Evolutionary conservation across 2,113 vertebrate species (phyloP).

Genomic region (Rhagologus leucostigma): DNA sequence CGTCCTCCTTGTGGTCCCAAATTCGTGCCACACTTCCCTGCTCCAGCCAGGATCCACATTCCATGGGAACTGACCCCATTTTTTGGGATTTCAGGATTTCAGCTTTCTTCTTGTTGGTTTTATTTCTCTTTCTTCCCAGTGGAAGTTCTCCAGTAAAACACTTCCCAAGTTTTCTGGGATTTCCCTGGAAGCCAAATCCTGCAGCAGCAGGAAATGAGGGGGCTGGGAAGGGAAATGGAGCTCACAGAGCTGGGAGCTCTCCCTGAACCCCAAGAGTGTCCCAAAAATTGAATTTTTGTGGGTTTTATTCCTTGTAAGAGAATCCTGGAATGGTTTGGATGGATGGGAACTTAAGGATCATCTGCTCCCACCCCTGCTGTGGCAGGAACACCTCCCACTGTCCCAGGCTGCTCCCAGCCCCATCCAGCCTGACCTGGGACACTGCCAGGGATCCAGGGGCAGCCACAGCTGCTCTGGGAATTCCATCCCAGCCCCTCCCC

Average conservation of each 20-base stretch:
- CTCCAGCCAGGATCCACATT: neutral
- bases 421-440: neutral
- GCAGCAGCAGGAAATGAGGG: neutral
- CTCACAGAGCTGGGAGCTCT: neutral
- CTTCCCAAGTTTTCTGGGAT: neutral
- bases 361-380: neutral
- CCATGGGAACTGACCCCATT: neutral
- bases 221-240: neutral
- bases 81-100: neutral
- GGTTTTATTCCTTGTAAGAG: rapidly evolving
- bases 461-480: neutral
- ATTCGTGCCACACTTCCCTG: neutral
- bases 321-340: neutral
- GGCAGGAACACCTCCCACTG: neutral
- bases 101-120: neutral
- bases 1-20: neutral
- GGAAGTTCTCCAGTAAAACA: neutral
- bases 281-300: neutral
- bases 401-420: neutral
- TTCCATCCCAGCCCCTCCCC: neutral
- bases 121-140: neutral
- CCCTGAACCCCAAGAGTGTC: neutral
- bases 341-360: neutral
- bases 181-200: neutral
- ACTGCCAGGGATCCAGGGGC: neutral